Percentiles rank a stretch among this genome's conserved stretches.
These are phyloP conservation scores for Bergia sp. DNA, from an alignment of 92 coral and sea anemone genomes.

Conservation along the genomic window DNA sequence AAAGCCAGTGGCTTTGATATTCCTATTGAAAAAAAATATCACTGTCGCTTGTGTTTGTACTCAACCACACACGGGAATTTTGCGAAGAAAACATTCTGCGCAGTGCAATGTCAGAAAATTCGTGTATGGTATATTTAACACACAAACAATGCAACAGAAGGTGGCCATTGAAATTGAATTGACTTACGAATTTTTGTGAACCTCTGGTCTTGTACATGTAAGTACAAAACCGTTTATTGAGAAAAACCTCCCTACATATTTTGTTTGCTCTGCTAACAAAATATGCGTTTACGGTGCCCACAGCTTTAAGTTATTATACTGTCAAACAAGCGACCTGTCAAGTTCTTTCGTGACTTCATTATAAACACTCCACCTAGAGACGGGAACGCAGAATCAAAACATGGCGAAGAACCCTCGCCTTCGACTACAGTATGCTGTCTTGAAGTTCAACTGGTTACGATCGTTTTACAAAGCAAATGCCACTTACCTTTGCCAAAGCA, in stretches of 20 bases:
- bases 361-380: constrained; percentile 11
- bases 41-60: not conserved
- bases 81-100: not conserved
- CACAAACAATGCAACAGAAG: not conserved
- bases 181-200: not conserved
- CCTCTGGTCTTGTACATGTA: not conserved
- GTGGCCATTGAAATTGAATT: too few relatives aligned
- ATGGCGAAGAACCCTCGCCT: too few relatives aligned
- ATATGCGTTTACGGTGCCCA: not conserved
- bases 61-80: too few relatives aligned
- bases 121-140: too few relatives aligned
- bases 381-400: constrained; percentile 1
- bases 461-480: not conserved
- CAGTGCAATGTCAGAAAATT: not conserved
- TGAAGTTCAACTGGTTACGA: too few relatives aligned
- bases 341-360: not conserved
- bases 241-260: not conserved
- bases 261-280: not conserved
- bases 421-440: not conserved
- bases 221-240: not conserved
- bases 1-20: not conserved
- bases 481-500: constrained; percentile 95
- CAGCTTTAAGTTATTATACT: not conserved
- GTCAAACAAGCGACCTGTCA: not conserved
- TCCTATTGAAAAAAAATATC: not conserved